Evolutionary conservation across 2,797 vertebrate species (phyloP).

Genomic region (Gobio occitaniae): DNA sequence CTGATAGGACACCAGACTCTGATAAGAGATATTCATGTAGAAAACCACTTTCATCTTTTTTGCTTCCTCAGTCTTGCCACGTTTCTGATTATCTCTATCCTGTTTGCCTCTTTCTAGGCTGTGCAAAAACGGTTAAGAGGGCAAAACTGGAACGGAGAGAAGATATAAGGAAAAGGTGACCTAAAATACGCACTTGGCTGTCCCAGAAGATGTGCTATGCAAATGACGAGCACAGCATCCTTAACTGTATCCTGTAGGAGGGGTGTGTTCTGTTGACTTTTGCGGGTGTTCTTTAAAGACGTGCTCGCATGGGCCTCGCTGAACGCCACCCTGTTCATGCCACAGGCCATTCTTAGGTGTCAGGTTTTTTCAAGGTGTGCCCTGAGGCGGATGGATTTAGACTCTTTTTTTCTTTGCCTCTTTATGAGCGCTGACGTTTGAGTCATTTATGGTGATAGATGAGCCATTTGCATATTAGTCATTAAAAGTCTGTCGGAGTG

Average conservation of each 20-base stretch:
- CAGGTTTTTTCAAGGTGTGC: slow-evolving; percentile 49
- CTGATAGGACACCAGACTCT: slow-evolving; percentile 41
- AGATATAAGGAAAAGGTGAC: slow-evolving; percentile 11
- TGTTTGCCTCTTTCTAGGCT: neutral
- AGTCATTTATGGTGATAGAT: slow-evolving; percentile 23
- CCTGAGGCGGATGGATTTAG: slow-evolving; percentile 24
- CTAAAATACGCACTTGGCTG: neutral
- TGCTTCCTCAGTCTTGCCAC: neutral
- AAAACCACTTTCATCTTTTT: slow-evolving; percentile 33
- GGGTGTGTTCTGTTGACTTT: slow-evolving; percentile 76
- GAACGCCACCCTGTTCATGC: slow-evolving; percentile 52
- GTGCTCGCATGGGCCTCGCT: slow-evolving; percentile 25
- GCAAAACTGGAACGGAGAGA: neutral
- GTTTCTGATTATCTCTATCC: neutral
- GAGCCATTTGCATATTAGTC: slow-evolving; percentile 28
- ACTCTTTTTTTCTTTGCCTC: slow-evolving; percentile 10
- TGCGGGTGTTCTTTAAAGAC: slow-evolving; percentile 58
- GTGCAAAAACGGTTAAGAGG: neutral
- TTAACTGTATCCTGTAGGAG: slow-evolving; percentile 80
- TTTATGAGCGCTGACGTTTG: neutral
- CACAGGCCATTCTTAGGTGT: slow-evolving; percentile 58
- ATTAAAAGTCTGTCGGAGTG: slow-evolving; percentile 4
- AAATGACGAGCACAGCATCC: slow-evolving; percentile 79
- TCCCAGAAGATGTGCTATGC: slow-evolving; percentile 73
- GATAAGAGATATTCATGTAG: slow-evolving; percentile 54